A percentile compares a stretch with the other conserved stretches of the same genome.
phyloP scores from a whole-genome alignment of 2,797 vertebrate species.

The Paratrypauchen microcephalus region DNA sequence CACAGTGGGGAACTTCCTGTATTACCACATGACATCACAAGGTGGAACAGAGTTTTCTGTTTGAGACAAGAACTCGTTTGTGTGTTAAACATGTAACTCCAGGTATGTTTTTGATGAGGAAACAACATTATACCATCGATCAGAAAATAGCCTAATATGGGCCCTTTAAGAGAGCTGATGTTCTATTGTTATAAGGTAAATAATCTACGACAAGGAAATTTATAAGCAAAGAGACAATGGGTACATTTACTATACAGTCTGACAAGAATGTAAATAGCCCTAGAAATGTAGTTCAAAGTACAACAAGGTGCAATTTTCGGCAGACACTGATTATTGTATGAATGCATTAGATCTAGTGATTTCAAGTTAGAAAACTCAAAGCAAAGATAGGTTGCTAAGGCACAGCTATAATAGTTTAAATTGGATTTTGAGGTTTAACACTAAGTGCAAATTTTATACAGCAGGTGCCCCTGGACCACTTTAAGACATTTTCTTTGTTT shows the following conservation, averaged over 20 bases:
- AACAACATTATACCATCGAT: no score
- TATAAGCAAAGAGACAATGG: neutral
- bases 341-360: neutral
- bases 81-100: no score
- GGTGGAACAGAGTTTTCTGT: no score
- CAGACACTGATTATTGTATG: neutral
- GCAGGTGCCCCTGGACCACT: constrained; percentile 13
- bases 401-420: neutral
- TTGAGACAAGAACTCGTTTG: no score
- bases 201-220: neutral
- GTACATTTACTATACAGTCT: neutral
- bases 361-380: neutral
- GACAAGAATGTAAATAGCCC: neutral
- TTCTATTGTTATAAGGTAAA: neutral
- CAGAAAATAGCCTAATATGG: no score
- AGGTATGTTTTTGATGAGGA: no score
- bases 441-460: neutral
- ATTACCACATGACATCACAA: no score
- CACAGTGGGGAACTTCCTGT: no score
- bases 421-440: neutral
- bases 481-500: constrained; percentile 1
- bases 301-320: neutral
- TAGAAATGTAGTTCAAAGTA: neutral
- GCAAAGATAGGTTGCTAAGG: no score
- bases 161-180: neutral